These are phyloP conservation scores for Amiota minor DNA, from an alignment of 2,888 invertebrate species.

Conservation along the genomic window DNA sequence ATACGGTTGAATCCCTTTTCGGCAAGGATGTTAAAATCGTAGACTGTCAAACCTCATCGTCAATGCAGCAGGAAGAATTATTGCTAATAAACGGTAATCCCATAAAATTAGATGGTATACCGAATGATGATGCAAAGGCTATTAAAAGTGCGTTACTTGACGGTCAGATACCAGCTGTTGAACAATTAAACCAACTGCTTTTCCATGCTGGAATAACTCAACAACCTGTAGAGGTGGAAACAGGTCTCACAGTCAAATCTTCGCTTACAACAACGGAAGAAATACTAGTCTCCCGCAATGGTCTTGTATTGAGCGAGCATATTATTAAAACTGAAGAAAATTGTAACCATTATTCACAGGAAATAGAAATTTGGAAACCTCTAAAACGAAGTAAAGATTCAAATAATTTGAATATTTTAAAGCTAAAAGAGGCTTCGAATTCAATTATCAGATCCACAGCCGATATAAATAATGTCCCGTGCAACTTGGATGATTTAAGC, in stretches of 20 bases:
- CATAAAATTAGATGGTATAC: constrained; percentile 79
- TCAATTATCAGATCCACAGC: constrained; percentile 53
- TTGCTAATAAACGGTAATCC: constrained; percentile 82
- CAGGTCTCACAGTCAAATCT: constrained; percentile 81
- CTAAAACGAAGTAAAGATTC: constrained; percentile 35
- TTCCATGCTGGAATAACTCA: constrained; percentile 79
- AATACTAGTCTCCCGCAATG: constrained; percentile 80
- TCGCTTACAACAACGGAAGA: constrained; percentile 82
- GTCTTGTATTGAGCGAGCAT: constrained; percentile 81
- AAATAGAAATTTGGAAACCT: constrained; percentile 81
- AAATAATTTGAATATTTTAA: constrained; percentile 35
- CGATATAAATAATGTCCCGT: constrained; percentile 35
- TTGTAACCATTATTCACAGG: constrained; percentile 80
- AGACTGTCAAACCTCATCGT: constrained; percentile 83
- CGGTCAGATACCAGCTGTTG: constrained; percentile 82
- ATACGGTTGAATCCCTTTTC: constrained; percentile 82
- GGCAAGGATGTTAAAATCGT: constrained; percentile 82
- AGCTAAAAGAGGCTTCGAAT: constrained; percentile 54
- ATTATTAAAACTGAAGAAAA: constrained; percentile 82
- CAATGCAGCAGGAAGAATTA: constrained; percentile 81
- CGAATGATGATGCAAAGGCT: constrained; percentile 80
- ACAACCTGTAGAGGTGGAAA: constrained; percentile 81
- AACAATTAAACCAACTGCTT: constrained; percentile 80
- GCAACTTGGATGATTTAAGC: constrained; percentile 7
- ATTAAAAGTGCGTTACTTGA: constrained; percentile 81